phyloP scores from a whole-genome alignment of 2,113 vertebrate genomes.

The Tragelaphus imberbis region DNA sequence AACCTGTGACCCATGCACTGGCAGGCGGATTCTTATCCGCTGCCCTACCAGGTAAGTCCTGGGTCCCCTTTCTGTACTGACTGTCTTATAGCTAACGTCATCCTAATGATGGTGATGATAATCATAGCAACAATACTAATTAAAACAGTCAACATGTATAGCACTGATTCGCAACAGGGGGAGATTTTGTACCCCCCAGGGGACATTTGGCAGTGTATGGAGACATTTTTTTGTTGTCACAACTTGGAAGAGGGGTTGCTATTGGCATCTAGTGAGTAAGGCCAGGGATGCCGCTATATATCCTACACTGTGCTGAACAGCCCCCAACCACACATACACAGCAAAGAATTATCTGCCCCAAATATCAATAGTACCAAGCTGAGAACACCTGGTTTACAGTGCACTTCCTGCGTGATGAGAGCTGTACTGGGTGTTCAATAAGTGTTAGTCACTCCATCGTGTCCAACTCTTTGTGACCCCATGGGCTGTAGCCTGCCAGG shows the following conservation, averaged over 20 bases:
- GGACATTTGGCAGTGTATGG: neutral
- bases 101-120: neutral
- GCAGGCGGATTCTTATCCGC: neutral
- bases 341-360: neutral
- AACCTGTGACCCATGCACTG: neutral
- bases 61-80: neutral
- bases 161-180: neutral
- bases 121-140: no score
- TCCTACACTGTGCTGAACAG: neutral
- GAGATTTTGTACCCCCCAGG: neutral
- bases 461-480: neutral
- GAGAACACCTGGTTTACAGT: neutral
- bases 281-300: neutral
- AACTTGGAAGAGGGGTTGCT: neutral
- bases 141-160: neutral
- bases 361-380: neutral
- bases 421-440: neutral
- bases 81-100: neutral
- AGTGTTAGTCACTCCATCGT: neutral
- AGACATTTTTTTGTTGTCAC: neutral
- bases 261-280: neutral
- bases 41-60: neutral
- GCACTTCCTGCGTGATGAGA: accelerated
- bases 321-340: no score
- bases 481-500: neutral